phyloP scores from a whole-genome alignment of 1,140 invertebrate genomes.

The Rhynchophorus ferrugineus region DNA sequence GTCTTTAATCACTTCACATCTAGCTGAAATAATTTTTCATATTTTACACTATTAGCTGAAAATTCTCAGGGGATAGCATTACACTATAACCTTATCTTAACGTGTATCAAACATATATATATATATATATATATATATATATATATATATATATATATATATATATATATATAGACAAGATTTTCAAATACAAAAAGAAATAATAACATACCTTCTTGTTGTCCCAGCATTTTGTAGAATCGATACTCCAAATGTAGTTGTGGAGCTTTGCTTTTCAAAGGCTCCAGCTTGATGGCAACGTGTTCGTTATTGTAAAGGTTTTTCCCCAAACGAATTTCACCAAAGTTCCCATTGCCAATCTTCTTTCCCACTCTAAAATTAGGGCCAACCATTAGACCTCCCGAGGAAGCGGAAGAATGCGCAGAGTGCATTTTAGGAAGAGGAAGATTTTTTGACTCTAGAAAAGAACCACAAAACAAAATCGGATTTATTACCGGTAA shows the following conservation, averaged over 20 bases:
- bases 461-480: constrained; percentile 15
- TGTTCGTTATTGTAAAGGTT: constrained; percentile 99
- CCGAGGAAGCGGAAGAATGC: constrained; percentile 22
- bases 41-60: too few relatives aligned
- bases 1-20: too few relatives aligned
- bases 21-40: too few relatives aligned
- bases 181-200: too few relatives aligned
- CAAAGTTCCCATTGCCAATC: constrained; percentile 99
- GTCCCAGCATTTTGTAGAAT: constrained; percentile 99
- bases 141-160: too few relatives aligned
- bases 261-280: constrained; percentile 99
- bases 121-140: too few relatives aligned
- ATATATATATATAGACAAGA: too few relatives aligned
- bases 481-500: neutral
- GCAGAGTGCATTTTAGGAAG: constrained; percentile 23
- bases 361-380: constrained; percentile 99
- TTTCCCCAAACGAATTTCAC: constrained; percentile 95
- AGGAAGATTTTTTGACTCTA: constrained; percentile 25
- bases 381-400: constrained; percentile 93
- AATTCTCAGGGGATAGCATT: too few relatives aligned
- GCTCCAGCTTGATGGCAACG: constrained; percentile 99
- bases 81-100: too few relatives aligned
- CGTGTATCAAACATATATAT: too few relatives aligned
- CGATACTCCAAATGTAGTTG: constrained; percentile 99
- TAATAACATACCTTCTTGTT: constrained; percentile 57